Percentiles rank a stretch among this genome's conserved stretches.
Conservation (phyloP, 2,888 invertebrate species). For the Cataglyphis altisquamis region DNA sequence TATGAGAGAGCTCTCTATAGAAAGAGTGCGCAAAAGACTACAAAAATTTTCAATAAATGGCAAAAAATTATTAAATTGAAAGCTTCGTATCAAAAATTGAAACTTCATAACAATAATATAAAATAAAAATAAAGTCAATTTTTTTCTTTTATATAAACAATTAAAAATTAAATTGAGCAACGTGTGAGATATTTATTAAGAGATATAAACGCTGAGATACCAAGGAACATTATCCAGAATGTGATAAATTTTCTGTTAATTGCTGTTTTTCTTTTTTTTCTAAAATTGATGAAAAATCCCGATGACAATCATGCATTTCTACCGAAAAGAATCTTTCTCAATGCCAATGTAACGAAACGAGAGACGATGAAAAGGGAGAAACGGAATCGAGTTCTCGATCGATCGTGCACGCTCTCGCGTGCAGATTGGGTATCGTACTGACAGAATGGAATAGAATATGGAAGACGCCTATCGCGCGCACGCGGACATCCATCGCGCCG, state of each 20-base stretch:
- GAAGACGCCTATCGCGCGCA: conserved; percentile 47
- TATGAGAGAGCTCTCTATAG: neutral
- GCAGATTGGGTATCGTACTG: conserved; percentile 70
- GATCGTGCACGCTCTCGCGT: conserved; percentile 66
- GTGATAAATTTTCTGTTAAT: neutral
- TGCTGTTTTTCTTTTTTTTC: neutral
- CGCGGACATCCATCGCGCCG: conserved; percentile 34
- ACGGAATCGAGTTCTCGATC: conserved; percentile 67
- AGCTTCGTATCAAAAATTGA: neutral
- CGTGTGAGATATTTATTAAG: no score
- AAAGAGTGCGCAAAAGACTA: neutral
- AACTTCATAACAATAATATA: neutral
- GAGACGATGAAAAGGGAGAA: conserved; percentile 65
- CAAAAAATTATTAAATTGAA: conserved; percentile 16
- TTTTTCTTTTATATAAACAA: neutral
- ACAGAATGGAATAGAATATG: conserved; percentile 68
- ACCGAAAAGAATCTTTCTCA: neutral
- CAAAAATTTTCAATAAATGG: neutral
- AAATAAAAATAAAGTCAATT: neutral
- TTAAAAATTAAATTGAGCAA: conserved; percentile 4
- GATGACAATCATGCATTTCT: neutral
- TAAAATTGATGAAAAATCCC: neutral
- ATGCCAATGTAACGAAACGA: conserved; percentile 20
- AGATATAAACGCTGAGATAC: neutral
- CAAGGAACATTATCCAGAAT: neutral